A percentile compares a stretch with the other conserved stretches of the same genome.
phyloP scores from a whole-genome alignment of 2,797 vertebrate genomes.

The Capromys pilorides region DNA sequence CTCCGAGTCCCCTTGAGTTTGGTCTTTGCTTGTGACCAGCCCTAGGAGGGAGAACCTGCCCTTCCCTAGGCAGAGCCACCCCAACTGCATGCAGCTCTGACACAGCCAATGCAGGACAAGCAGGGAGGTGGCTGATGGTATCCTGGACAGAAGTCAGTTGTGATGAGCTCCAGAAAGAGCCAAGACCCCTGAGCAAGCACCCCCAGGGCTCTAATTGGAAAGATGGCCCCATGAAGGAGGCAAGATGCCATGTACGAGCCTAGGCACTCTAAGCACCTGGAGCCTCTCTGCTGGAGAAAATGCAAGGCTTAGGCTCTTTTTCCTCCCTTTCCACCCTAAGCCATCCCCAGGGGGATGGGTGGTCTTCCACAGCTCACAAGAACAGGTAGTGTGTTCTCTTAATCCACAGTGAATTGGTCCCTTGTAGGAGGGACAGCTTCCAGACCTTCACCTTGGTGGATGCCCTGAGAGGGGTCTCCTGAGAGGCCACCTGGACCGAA shows the following conservation, averaged over 20 bases:
- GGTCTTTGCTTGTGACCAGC: neutral
- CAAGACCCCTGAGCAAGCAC: neutral
- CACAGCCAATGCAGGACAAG: neutral
- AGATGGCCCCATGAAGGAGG: neutral
- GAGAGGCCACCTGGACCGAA: neutral
- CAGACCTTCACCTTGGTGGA: neutral
- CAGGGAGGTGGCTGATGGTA: neutral
- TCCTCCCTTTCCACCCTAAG: accelerated
- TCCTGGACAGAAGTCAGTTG: neutral
- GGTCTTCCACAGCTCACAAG: slow-evolving; percentile 1
- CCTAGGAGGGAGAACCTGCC: neutral
- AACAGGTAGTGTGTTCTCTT: slow-evolving; percentile 33
- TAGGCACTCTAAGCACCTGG: accelerated
- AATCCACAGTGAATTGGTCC: slow-evolving; percentile 16
- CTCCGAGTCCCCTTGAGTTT: neutral
- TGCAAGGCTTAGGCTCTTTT: neutral
- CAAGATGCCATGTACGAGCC: accelerated
- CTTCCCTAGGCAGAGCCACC: accelerated
- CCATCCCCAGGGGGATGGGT: neutral
- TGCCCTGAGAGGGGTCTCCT: neutral
- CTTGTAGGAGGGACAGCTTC: slow-evolving; percentile 29
- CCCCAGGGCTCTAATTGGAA: neutral
- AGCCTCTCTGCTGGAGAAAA: neutral
- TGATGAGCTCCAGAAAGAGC: neutral
- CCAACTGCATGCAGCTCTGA: neutral